Conservation (phyloP, 2,888 invertebrate species). For the Amaurobius ferox region DNA sequence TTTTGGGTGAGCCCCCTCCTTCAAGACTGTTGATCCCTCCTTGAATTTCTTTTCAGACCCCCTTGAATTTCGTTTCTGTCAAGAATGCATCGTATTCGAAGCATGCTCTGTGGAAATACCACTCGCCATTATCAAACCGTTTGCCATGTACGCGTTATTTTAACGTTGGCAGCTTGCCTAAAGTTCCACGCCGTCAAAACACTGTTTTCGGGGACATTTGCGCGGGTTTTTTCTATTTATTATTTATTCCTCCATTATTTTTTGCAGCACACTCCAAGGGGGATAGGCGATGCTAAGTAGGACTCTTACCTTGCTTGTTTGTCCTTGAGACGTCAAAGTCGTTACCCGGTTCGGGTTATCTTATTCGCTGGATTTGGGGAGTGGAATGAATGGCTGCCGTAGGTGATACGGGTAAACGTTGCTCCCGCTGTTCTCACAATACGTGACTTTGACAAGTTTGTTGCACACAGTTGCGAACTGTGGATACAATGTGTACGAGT, state of each 20-base stretch:
- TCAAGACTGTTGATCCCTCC: no score
- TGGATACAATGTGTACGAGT: no score
- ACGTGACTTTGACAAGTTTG: no score
- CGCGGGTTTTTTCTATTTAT: neutral
- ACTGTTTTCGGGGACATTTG: neutral
- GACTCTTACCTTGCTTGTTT: conserved; percentile 21
- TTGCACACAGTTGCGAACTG: no score
- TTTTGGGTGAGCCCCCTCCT: no score
- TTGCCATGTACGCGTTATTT: conserved; percentile 4
- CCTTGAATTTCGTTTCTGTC: neutral
- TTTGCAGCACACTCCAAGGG: neutral
- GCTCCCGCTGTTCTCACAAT: no score
- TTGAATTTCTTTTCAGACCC: no score
- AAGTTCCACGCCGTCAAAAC: conserved; percentile 11
- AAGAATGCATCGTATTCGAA: neutral
- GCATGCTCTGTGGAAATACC: neutral
- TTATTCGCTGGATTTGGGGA: neutral
- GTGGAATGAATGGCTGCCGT: neutral
- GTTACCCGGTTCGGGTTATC: neutral
- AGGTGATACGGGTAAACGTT: no score
- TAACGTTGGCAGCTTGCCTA: conserved; percentile 5
- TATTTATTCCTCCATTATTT: neutral
- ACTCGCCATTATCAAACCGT: neutral
- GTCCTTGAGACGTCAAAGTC: conserved; percentile 7
- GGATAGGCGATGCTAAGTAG: neutral